Base-by-base conservation (phyloP, 2,113 vertebrate genomes). In the Rhabdomys dilectus region DNA sequence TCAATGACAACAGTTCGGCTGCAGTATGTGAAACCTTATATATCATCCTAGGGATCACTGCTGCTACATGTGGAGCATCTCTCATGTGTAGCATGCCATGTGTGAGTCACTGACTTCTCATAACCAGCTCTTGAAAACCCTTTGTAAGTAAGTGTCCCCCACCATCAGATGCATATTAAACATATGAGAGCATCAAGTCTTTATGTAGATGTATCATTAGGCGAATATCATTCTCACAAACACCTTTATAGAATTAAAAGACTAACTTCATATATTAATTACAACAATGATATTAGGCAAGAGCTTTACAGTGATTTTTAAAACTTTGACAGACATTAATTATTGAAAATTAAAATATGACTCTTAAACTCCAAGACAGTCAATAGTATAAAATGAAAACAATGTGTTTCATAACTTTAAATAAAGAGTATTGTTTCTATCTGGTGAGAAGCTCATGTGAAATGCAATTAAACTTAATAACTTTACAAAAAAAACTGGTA, bases 331-430 rank as follows among this genome's bases (percentile, higher is more conserved):
- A 85, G 64, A 93, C 81, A 42, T 77, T 86, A 95, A 92, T 86
- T 92, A 91, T 62, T 95, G 70, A 22, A 93, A 93, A 93, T 91
- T 68, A 95, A 86, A 96, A 88, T 81, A 91, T 88, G 29, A 70
- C 62, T 73, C 36, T 93, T 97, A 72, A 96, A 91, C 31, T 91
- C 15, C 3, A n/a, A 85, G 68, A 58, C 39, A 72, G 64, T 73
- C 22, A 82, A 91, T 56, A 34, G n/a, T 78, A 95, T 88, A 96
- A 89, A 93, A 75, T 89, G 31, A 5, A 91, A 96, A 91, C 39
- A 77, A 90, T 53, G 34, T 78, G 39, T 87, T 88, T 56, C 3
- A 11, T 13, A 78, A 26, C 2, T 91, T 95, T 97, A 89, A 91
- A 91, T 75, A 66, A 94, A 88, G 62, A 22, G 12, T 9, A 62